These are phyloP conservation scores for Eubasilissa regina DNA, from an alignment of 1,140 invertebrate genomes.

Conservation along the genomic window DNA sequence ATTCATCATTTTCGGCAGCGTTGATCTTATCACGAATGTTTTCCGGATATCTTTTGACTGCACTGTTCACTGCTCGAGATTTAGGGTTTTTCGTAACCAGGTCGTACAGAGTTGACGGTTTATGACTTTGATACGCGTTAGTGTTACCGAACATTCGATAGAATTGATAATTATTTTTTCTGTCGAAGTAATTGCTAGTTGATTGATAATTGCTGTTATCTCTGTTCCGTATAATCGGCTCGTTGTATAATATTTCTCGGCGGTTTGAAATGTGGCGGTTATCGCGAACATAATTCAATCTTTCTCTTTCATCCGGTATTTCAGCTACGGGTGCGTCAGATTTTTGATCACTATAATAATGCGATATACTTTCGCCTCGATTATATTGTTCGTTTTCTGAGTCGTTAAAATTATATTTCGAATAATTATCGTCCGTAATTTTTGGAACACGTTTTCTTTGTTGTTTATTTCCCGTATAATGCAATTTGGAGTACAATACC, in stretches of 20 bases:
- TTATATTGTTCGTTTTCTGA: slow-evolving; percentile 7
- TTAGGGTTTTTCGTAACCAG: background rate
- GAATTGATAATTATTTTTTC: background rate
- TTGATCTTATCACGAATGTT: slow-evolving; percentile 52
- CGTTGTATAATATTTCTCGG: background rate
- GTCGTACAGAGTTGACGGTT: background rate
- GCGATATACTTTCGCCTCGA: slow-evolving; percentile 7
- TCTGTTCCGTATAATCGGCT: background rate
- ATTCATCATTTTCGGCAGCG: slow-evolving; percentile 2
- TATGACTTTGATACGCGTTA: background rate
- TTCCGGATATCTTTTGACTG: slow-evolving; percentile 39
- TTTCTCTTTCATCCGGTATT: slow-evolving; percentile 25
- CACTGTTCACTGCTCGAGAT: background rate
- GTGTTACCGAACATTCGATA: background rate
- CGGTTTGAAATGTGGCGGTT: slow-evolving; percentile 3
- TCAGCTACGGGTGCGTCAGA: slow-evolving; percentile 2
- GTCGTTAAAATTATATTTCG: slow-evolving; percentile 19
- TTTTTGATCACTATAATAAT: slow-evolving; percentile 8
- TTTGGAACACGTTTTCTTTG: background rate
- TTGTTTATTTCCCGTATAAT: slow-evolving; percentile 39
- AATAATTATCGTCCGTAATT: background rate
- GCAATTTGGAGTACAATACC: slow-evolving; percentile 35
- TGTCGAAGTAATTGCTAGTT: background rate
- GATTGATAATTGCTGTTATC: background rate
- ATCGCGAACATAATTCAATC: slow-evolving; percentile 4